phyloP scores from a whole-genome alignment of 2,113 vertebrate genomes.

The Urocolius indicus region DNA sequence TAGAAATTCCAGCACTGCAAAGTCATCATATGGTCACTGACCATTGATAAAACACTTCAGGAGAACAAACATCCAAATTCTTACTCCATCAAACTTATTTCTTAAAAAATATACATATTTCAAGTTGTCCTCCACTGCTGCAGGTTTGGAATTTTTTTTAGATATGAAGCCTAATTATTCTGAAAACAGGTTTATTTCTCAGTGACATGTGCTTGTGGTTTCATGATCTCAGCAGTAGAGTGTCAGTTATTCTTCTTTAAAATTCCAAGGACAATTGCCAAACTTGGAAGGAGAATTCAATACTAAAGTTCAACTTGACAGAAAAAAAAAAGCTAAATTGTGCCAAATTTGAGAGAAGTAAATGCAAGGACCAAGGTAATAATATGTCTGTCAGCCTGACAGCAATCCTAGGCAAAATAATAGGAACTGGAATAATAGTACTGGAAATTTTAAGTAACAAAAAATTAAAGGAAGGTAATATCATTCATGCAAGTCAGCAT shows the following conservation, averaged over 20 bases:
- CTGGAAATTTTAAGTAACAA: conserved; percentile 5
- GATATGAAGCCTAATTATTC: not conserved
- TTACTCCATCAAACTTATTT: not conserved
- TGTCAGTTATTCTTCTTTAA: not conserved
- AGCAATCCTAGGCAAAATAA: not conserved
- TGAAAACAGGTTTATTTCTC: not conserved
- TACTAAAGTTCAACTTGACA: conserved; percentile 23
- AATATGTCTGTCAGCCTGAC: conserved; percentile 27
- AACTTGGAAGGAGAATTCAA: conserved; percentile 38
- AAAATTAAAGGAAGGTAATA: not conserved
- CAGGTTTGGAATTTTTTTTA: not conserved
- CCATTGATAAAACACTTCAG: not conserved
- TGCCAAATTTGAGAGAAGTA: conserved; percentile 25
- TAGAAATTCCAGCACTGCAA: not conserved
- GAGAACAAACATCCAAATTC: not conserved
- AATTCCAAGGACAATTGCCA: conserved; percentile 29
- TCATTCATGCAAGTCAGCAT: not conserved
- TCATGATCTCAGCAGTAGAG: not conserved
- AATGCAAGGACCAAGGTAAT: conserved; percentile 33
- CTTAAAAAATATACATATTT: not conserved
- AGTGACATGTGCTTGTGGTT: not conserved
- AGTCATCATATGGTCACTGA: not conserved
- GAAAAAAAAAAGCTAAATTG: not conserved
- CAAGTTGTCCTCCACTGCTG: not conserved
- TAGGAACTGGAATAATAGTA: conserved; percentile 22